Conservation (phyloP, 2,797 vertebrate genomes). For the Zenarchopterus dispar region DNA sequence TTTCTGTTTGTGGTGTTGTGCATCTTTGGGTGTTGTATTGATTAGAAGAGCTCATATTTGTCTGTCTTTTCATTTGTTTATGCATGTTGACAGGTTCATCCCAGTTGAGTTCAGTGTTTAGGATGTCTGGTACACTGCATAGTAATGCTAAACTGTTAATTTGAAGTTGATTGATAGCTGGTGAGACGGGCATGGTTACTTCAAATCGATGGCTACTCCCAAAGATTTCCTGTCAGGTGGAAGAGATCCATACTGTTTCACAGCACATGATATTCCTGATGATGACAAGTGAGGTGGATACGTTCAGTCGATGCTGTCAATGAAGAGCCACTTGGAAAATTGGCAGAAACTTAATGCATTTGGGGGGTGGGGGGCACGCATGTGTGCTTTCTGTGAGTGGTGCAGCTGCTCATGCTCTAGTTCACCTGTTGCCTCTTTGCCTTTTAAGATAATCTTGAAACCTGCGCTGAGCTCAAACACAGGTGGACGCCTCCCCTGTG, state of each 20-base stretch:
- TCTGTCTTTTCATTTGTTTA: conserved; percentile 20
- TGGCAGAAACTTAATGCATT: conserved; percentile 27
- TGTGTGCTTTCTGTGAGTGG: conserved; percentile 11
- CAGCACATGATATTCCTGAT: conserved; percentile 74
- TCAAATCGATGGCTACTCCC: conserved; percentile 67
- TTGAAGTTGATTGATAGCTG: conserved; percentile 72
- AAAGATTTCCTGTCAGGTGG: conserved; percentile 74
- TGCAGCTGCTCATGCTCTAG: conserved; percentile 40
- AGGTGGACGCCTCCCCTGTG: conserved; percentile 37
- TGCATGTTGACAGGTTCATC: conserved; percentile 5
- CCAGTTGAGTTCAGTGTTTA: conserved; percentile 5
- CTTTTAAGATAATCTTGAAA: conserved; percentile 33
- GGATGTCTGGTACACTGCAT: conserved; percentile 14
- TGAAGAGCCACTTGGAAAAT: conserved; percentile 66
- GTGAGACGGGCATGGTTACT: conserved; percentile 52
- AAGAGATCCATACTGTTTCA: conserved; percentile 73
- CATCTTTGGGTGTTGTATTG: not conserved
- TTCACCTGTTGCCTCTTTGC: conserved; percentile 26
- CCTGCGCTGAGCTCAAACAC: conserved; percentile 37
- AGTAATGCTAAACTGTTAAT: conserved; percentile 69
- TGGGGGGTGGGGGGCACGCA: not conserved
- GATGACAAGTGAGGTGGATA: conserved; percentile 73
- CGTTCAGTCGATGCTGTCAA: conserved; percentile 63
- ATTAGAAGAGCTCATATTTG: not conserved
- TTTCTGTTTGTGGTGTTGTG: conserved; percentile 8